Conservation (phyloP, 2,888 invertebrate genomes). For the Chymomyza caudatula region DNA sequence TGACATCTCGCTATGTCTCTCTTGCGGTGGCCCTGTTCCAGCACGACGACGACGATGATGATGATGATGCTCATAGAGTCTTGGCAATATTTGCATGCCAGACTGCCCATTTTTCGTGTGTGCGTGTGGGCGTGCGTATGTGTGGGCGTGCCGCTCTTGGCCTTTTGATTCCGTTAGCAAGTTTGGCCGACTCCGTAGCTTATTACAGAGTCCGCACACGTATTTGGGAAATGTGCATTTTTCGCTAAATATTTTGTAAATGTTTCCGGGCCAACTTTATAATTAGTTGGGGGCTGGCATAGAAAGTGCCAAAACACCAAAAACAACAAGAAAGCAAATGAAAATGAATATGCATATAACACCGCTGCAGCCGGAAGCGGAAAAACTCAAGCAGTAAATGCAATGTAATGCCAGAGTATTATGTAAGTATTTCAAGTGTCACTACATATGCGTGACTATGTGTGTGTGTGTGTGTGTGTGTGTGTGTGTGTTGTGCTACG, state of each 20-base stretch:
- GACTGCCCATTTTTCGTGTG: slow-evolving; percentile 48
- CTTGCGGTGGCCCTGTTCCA: slow-evolving; percentile 43
- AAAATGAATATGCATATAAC: background rate
- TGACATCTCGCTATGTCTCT: slow-evolving; percentile 47
- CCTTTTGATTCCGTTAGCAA: slow-evolving; percentile 54
- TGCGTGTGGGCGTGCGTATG: background rate
- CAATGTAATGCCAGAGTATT: slow-evolving; percentile 56
- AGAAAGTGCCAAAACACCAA: slow-evolving; percentile 12
- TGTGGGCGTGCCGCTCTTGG: slow-evolving; percentile 21
- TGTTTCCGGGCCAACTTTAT: slow-evolving; percentile 70
- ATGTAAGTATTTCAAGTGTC: slow-evolving; percentile 10
- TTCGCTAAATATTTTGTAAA: slow-evolving; percentile 73
- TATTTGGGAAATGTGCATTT: slow-evolving; percentile 67
- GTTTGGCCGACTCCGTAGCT: slow-evolving; percentile 16
- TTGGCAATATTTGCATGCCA: slow-evolving; percentile 58
- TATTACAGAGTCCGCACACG: slow-evolving; percentile 64
- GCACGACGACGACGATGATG: background rate
- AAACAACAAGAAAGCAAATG: slow-evolving; percentile 12
- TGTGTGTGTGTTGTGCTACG: too few species aligned
- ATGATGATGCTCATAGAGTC: slow-evolving; percentile 12
- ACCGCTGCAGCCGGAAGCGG: slow-evolving; percentile 33
- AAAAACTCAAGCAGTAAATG: slow-evolving; percentile 35
- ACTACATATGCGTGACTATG: background rate
- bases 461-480: background rate
- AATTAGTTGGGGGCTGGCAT: slow-evolving; percentile 59